phyloP scores from a whole-genome alignment of 2,888 invertebrate species.

The Chrysolina oricalcia region DNA sequence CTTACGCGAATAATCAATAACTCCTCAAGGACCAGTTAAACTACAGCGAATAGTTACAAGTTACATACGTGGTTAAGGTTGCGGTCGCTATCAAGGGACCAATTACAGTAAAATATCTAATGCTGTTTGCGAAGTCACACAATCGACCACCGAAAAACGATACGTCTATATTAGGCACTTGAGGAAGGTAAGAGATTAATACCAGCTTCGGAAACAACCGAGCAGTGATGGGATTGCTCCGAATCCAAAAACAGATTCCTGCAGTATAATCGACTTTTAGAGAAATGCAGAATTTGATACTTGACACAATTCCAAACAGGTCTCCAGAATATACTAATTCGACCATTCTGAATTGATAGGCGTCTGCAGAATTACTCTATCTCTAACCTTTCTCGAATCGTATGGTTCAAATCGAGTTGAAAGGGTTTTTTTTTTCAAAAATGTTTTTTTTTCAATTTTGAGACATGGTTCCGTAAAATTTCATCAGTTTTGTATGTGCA shows the following conservation, averaged over 20 bases:
- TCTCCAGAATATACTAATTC: too few species aligned
- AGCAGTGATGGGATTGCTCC: background rate
- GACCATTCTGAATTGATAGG: too few species aligned
- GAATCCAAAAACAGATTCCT: background rate
- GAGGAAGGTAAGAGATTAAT: conserved; percentile 2
- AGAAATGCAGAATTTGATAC: too few species aligned
- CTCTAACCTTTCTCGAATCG: too few species aligned
- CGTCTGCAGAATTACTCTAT: too few species aligned
- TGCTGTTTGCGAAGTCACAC: conserved; percentile 74
- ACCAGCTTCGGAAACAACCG: conserved; percentile 7
- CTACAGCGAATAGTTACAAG: conserved; percentile 57
- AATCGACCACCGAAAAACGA: conserved; percentile 23
- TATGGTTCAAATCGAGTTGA: too few species aligned
- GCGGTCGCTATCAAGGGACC: conserved; percentile 60
- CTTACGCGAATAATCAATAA: conserved; percentile 62
- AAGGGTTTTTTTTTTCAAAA: too few species aligned
- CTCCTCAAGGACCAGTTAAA: conserved; percentile 64
- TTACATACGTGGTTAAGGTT: conserved; percentile 58
- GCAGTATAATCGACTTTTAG: too few species aligned
- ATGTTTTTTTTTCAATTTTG: too few species aligned
- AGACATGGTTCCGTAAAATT: too few species aligned
- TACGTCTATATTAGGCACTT: conserved; percentile 22
- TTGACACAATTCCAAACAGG: too few species aligned
- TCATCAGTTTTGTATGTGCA: too few species aligned
- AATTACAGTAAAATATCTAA: conserved; percentile 61